These are phyloP conservation scores for Melanotaenia boesemani DNA, from an alignment of 2,797 vertebrate genomes.

Conservation along the genomic window DNA sequence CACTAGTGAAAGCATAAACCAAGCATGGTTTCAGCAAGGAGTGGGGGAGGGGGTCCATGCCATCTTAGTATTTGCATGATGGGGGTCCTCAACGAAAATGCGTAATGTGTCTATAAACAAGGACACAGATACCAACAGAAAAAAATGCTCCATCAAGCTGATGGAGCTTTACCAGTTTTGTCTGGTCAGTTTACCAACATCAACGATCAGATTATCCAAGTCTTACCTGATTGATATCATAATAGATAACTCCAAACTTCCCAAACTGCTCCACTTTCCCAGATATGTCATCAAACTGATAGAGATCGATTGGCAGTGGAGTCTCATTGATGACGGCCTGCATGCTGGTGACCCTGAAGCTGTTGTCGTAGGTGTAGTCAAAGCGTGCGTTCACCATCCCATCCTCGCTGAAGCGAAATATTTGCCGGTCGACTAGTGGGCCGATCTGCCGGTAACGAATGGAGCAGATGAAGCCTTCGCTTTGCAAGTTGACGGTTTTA, in stretches of 20 bases:
- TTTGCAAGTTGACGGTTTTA: constrained; percentile 98
- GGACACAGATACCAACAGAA: no score
- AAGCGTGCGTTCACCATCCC: constrained; percentile 99
- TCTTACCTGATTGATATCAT: constrained; percentile 92
- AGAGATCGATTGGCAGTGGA: constrained; percentile 96
- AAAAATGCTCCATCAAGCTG: no score
- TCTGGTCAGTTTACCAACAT: no score
- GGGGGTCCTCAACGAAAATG: no score
- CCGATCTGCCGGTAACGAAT: constrained; percentile 97
- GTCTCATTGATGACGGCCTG: constrained; percentile 99
- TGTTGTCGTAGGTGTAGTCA: constrained; percentile 99
- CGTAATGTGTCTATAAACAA: no score
- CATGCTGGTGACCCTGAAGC: constrained; percentile 99
- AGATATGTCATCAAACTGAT: constrained; percentile 99
- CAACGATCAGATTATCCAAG: no score
- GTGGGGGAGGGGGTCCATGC: no score
- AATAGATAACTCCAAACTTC: constrained; percentile 99
- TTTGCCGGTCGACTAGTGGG: constrained; percentile 95
- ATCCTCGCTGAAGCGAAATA: constrained; percentile 98
- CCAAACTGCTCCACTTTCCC: constrained; percentile 99
- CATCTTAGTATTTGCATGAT: no score
- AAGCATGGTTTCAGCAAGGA: no score
- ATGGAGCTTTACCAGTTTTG: no score
- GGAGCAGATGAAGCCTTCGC: constrained; percentile 98
- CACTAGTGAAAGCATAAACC: no score